Base-by-base conservation (phyloP, 1,140 invertebrate genomes). In the Trachymyrmex cornetzi region DNA sequence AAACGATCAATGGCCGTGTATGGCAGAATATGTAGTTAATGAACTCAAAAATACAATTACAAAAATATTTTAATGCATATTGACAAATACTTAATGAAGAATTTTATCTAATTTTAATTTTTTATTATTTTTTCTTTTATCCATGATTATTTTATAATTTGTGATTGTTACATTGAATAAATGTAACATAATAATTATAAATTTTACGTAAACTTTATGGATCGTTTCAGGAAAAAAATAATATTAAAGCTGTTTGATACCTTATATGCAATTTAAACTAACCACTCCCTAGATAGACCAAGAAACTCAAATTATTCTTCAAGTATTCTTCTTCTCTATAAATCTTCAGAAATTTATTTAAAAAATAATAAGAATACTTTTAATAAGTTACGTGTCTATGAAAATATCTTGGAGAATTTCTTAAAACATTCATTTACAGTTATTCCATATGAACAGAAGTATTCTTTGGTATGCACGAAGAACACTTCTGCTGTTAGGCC, bases 21-120 rank as follows among this genome's bases (percentile, higher is more conserved):
- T 22, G 63, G 61, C 27, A 22, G 53, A 67, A 64, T 34, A 14
- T 19, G 27, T 19, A 38, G 27, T 16, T 34, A 48, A 30, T 77
- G 11, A 77, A 64, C 59, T 64, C 34, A 48, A 64, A 48, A 63
- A n/a, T 19, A 9, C 19, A 48, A 64, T 64, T 44, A 12, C 38
- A 44, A 27, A 48, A n/a, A 24, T 64, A 77, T 63, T 34, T 74
- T 48, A 48, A 48, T n/a, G 19, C 59, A 27, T 22, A 3, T 30
- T 64, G 16, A 50, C 44, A n/a, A 66, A 64, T 50, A 7, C 24
- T 79, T 48, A 63, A 77, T 64, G 38, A 44, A 14, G 59, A 11
- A 2, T 27, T 64, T n/a, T 14, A 27, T 48, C 19, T 38, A 44
- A 77, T 64, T 77, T 64, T 0, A 48, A 48, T 48, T 63, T 12